These are phyloP conservation scores for Tetramorium bicarinatum DNA, from an alignment of 2,888 invertebrate species.

Conservation along the genomic window DNA sequence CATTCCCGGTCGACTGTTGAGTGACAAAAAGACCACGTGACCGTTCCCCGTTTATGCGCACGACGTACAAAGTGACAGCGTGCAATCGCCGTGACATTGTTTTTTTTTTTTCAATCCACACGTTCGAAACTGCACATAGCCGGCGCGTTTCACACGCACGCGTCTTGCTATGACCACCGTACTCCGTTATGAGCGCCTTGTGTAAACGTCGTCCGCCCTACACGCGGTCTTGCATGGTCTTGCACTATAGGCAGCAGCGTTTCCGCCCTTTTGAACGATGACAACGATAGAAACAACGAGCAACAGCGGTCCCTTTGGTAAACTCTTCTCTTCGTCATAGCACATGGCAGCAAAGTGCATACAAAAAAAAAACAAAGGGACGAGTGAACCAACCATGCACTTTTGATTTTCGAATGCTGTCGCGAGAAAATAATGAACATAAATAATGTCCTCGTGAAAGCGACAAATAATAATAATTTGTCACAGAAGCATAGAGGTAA, in stretches of 20 bases:
- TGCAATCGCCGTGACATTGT: conserved; percentile 25
- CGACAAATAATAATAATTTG: conserved; percentile 15
- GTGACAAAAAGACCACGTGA: conserved; percentile 13
- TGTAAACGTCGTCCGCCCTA: conserved; percentile 66
- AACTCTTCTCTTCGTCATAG: conserved; percentile 66
- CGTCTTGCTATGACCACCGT: conserved; percentile 49
- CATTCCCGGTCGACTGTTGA: conserved; percentile 5
- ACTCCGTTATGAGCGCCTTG: conserved; percentile 66
- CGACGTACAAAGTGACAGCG: conserved; percentile 7
- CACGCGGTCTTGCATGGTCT: conserved; percentile 10
- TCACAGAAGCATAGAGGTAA: background rate
- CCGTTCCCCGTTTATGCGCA: conserved; percentile 11
- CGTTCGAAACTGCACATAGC: conserved; percentile 35
- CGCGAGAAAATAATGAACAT: conserved; percentile 30
- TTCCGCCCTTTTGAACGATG: conserved; percentile 62
- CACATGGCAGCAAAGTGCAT: conserved; percentile 41
- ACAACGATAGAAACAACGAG: conserved; percentile 71
- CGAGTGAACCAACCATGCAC: conserved; percentile 58
- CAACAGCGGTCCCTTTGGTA: conserved; percentile 54
- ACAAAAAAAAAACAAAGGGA: conserved; percentile 43
- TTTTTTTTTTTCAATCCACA: background rate
- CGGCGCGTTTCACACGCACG: conserved; percentile 13
- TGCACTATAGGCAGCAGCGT: background rate
- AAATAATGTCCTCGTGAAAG: conserved; percentile 10
- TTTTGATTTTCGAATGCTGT: conserved; percentile 61